Conservation (phyloP, 2,113 vertebrate species). For the Rhynchopsitta pachyrhyncha region DNA sequence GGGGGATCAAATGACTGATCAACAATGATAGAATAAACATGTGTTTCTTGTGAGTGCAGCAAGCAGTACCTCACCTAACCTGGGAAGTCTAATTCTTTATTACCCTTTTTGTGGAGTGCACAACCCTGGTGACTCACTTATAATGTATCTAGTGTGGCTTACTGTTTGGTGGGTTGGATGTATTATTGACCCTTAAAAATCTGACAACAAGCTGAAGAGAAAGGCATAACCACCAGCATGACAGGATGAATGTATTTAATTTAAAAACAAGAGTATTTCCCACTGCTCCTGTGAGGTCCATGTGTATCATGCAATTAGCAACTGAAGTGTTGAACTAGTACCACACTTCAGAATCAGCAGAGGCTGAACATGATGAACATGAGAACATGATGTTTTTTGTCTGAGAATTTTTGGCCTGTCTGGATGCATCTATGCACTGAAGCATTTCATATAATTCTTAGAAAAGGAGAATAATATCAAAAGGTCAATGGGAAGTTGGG, state of each 20-base stretch:
- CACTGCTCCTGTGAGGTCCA: neutral
- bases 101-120: neutral
- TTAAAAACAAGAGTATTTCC: neutral
- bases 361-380: neutral
- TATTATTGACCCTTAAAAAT: neutral
- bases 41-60: neutral
- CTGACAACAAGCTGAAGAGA: neutral
- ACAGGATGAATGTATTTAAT: neutral
- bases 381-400: neutral
- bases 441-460: neutral
- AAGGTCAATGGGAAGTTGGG: neutral
- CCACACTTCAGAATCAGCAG: neutral
- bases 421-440: neutral
- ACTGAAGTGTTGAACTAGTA: neutral
- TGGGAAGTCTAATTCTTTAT: neutral
- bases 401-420: neutral
- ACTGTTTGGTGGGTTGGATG: neutral
- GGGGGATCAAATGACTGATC: neutral
- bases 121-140: neutral
- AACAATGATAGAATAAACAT: neutral
- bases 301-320: neutral
- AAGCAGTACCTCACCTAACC: neutral
- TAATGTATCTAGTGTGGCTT: neutral
- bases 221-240: accelerated
- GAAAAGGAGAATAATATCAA: neutral